A percentile compares a stretch with the other conserved stretches of the same genome.
These are phyloP conservation scores for Ochropleura plecta DNA, from an alignment of 2,888 invertebrate species.

Conservation along the genomic window DNA sequence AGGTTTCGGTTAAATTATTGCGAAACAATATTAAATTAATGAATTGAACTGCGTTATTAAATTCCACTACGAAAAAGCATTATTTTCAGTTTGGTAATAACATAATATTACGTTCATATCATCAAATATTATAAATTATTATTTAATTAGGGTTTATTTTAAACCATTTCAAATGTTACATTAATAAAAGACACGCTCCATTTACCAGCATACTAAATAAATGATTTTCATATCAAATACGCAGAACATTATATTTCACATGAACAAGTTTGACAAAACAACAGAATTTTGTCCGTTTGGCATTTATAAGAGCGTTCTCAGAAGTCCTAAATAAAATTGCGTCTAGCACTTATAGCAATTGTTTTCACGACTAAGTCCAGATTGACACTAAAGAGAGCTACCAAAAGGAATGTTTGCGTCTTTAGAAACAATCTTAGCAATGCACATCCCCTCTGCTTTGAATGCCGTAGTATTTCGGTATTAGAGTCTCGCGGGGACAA, in stretches of 20 bases:
- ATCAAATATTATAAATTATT: background rate
- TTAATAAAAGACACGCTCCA: background rate
- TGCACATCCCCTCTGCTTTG: slow-evolving; percentile 82
- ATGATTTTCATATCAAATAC: background rate
- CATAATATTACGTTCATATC: background rate
- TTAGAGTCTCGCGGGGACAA: slow-evolving; percentile 86
- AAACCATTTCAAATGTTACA: background rate
- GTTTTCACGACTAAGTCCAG: slow-evolving; percentile 57
- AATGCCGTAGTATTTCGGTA: slow-evolving; percentile 87
- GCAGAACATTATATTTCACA: background rate
- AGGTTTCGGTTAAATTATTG: slow-evolving; percentile 3
- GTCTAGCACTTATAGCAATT: slow-evolving; percentile 42
- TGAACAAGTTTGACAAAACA: background rate
- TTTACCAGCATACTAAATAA: background rate
- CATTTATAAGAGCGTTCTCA: slow-evolving; percentile 14
- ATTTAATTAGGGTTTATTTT: background rate
- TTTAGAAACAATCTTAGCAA: slow-evolving; percentile 77
- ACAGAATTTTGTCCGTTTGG: slow-evolving; percentile 22
- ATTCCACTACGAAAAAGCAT: background rate
- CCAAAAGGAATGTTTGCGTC: slow-evolving; percentile 66
- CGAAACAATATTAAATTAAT: background rate
- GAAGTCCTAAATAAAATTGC: slow-evolving; percentile 41
- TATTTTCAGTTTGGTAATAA: background rate
- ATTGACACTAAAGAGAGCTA: slow-evolving; percentile 69
- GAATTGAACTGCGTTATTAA: background rate